phyloP scores from a whole-genome alignment of 2,888 invertebrate genomes.

The Chaitophorus viminalis region DNA sequence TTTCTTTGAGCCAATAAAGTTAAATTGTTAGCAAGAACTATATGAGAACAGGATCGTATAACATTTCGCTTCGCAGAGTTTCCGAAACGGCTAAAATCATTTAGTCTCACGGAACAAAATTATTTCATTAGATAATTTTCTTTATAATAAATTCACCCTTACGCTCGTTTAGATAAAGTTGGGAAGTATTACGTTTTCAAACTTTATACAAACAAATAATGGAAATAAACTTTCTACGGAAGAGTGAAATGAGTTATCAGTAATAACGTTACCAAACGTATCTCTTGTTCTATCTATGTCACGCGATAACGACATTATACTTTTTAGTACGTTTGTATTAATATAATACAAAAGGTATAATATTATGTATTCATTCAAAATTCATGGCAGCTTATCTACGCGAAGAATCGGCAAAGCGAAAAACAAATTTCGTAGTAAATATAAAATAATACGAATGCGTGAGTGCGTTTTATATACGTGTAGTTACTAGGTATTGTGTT shows the following conservation, averaged over 20 bases:
- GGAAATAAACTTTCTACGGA: constrained; percentile 53
- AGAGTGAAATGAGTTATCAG: constrained; percentile 58
- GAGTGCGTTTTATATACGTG: neutral
- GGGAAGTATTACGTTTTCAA: constrained; percentile 31
- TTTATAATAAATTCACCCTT: constrained; percentile 33
- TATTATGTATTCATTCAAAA: constrained; percentile 10
- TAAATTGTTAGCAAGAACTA: constrained; percentile 15
- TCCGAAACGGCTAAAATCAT: constrained; percentile 49
- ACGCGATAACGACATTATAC: constrained; percentile 44
- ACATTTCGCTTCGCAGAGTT: constrained; percentile 26
- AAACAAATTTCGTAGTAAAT: constrained; percentile 14
- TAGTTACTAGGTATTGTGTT: neutral
- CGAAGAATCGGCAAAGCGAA: constrained; percentile 17
- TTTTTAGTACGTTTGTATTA: constrained; percentile 42
- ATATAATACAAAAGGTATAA: constrained; percentile 11
- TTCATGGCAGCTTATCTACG: neutral
- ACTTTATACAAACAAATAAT: constrained; percentile 42
- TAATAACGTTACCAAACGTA: constrained; percentile 48
- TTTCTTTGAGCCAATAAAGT: constrained; percentile 39
- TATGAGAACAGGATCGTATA: constrained; percentile 28
- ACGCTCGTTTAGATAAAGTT: constrained; percentile 42
- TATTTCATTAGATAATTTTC: constrained; percentile 49
- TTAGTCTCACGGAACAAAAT: constrained; percentile 37
- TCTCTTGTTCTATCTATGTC: constrained; percentile 46
- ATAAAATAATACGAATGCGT: constrained; percentile 1